Percentiles rank a stretch among this genome's conserved stretches.
Conservation (phyloP, 2,888 invertebrate species). For the Brassicogethes aeneus region DNA sequence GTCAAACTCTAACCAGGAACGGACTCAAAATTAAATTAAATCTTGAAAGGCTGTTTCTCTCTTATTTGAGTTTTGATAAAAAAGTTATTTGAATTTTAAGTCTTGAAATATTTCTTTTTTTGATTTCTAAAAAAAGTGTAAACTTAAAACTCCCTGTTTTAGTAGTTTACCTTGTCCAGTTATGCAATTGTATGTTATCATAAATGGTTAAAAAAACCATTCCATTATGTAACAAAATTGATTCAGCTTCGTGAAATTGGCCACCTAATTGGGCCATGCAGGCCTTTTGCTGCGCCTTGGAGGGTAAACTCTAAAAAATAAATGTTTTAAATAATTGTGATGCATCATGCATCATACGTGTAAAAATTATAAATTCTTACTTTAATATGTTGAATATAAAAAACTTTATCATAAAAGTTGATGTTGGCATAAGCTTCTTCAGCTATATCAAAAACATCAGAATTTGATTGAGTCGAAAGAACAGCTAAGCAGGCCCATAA, state of each 20-base stretch:
- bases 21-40: no score
- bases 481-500: conserved; percentile 94
- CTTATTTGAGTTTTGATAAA: no score
- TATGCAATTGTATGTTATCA: conserved; percentile 59
- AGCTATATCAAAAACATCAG: conserved; percentile 67
- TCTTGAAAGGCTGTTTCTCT: no score
- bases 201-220: conserved; percentile 61
- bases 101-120: no score
- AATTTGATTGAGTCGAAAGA: conserved; percentile 76
- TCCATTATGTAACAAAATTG: conserved; percentile 58
- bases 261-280: conserved; percentile 61
- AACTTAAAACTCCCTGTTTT: no score
- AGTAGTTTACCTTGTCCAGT: conserved; percentile 57
- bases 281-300: conserved; percentile 51
- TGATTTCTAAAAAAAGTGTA: no score
- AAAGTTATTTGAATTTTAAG: no score
- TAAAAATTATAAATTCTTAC: conserved; percentile 37
- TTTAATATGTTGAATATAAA: conserved; percentile 74
- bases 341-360: background rate
- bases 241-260: conserved; percentile 61
- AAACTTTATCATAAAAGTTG: conserved; percentile 78
- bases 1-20: no score
- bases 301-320: conserved; percentile 41
- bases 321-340: background rate
- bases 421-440: conserved; percentile 93